These are phyloP conservation scores for Sinocyclocheilus rhinocerous DNA, from an alignment of 2,113 vertebrate species.

Conservation along the genomic window DNA sequence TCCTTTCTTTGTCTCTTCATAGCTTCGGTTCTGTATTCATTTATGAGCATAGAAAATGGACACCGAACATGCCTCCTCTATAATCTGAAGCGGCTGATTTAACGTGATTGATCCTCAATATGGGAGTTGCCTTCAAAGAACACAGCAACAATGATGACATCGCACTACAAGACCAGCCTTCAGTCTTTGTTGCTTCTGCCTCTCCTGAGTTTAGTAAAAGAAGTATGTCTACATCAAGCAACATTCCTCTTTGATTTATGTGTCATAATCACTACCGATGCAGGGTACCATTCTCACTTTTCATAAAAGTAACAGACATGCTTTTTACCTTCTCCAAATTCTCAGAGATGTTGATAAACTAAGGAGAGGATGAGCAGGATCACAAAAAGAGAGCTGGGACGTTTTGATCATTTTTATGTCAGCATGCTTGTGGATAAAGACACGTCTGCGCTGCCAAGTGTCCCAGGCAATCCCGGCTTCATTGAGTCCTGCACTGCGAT, in stretches of 20 bases:
- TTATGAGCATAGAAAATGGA: constrained; percentile 48
- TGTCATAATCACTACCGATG: constrained; percentile 62
- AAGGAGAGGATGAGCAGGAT: constrained; percentile 52
- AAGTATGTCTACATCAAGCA: constrained; percentile 55
- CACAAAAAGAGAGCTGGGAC: constrained; percentile 45
- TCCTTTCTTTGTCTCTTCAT: constrained; percentile 37
- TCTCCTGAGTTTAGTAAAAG: constrained; percentile 63
- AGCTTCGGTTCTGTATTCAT: constrained; percentile 40
- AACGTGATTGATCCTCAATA: constrained; percentile 58
- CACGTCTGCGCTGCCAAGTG: constrained; percentile 56
- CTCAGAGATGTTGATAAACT: constrained; percentile 59
- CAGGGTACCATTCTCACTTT: constrained; percentile 63
- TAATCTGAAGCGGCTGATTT: constrained; percentile 59
- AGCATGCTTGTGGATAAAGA: constrained; percentile 51
- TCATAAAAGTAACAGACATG: constrained; percentile 66
- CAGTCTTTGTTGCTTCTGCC: constrained; percentile 54
- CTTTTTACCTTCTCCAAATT: constrained; percentile 50
- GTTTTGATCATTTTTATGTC: constrained; percentile 72
- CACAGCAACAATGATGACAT: constrained; percentile 66
- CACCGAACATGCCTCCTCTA: constrained; percentile 34
- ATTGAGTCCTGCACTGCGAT: constrained; percentile 27
- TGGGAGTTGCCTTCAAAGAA: constrained; percentile 67
- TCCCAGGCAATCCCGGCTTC: constrained; percentile 44
- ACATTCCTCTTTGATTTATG: constrained; percentile 60
- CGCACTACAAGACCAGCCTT: constrained; percentile 66